Conservation (phyloP, 2,113 vertebrate species). For the Dicentrarchus labrax region DNA sequence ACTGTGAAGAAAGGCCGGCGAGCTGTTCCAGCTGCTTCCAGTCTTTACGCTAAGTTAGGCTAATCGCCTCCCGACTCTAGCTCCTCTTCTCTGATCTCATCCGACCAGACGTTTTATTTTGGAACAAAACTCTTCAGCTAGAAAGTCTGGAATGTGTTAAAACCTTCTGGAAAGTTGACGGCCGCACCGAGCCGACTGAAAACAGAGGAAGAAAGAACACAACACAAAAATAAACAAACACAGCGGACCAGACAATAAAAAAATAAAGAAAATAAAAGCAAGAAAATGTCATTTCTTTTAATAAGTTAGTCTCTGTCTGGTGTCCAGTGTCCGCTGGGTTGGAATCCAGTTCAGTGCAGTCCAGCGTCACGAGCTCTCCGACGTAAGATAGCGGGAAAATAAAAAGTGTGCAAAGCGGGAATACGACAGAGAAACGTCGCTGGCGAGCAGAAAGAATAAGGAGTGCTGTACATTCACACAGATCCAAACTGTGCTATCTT, state of each 20-base stretch:
- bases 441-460: slow-evolving; percentile 3
- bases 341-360: slow-evolving; percentile 44
- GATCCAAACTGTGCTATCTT: slow-evolving; percentile 42
- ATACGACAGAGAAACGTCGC: slow-evolving; percentile 9
- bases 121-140: slow-evolving; percentile 61
- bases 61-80: not conserved
- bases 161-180: slow-evolving; percentile 42
- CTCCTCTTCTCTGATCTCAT: not conserved
- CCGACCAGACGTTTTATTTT: not conserved
- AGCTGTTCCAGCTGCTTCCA: not conserved
- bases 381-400: not conserved
- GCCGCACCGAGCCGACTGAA: slow-evolving; percentile 23
- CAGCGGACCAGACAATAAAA: not conserved
- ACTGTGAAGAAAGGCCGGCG: not conserved
- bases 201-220: slow-evolving; percentile 34
- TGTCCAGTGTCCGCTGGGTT: slow-evolving; percentile 15
- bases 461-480: slow-evolving; percentile 68
- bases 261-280: slow-evolving; percentile 1
- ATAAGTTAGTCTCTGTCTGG: slow-evolving; percentile 25
- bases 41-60: slow-evolving; percentile 19
- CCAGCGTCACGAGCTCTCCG: slow-evolving; percentile 22
- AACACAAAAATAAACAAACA: slow-evolving; percentile 43
- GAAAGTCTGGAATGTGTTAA: slow-evolving; percentile 67
- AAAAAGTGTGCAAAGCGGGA: slow-evolving; percentile 22
- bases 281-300: not conserved